A percentile compares a stretch with the other conserved stretches of the same genome.
These are phyloP conservation scores for Lamprologus ornatipinnis DNA, from an alignment of 2,113 vertebrate species.

Conservation along the genomic window DNA sequence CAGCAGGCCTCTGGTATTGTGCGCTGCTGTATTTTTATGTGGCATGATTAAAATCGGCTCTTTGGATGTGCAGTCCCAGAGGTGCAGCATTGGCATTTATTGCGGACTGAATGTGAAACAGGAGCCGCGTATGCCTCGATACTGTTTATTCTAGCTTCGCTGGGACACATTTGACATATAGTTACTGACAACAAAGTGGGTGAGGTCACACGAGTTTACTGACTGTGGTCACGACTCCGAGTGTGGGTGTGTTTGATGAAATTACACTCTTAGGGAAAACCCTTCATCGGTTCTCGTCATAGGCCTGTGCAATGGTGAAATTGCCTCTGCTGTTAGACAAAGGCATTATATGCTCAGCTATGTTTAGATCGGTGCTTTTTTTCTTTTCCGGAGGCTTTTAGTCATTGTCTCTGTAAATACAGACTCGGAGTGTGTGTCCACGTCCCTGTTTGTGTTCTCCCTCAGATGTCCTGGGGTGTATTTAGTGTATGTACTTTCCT, in stretches of 20 bases:
- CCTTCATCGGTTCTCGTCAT: conserved; percentile 16
- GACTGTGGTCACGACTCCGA: neutral
- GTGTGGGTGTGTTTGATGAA: neutral
- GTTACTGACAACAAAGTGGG: conserved; percentile 9
- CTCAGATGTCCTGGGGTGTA: neutral
- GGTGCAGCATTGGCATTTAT: conserved; percentile 26
- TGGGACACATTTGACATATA: conserved; percentile 11
- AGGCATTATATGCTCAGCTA: conserved; percentile 23
- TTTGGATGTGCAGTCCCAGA: conserved; percentile 14
- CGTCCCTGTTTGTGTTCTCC: neutral
- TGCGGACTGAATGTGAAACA: conserved; percentile 7
- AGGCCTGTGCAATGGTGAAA: conserved; percentile 18
- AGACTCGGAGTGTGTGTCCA: neutral
- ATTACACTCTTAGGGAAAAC: conserved; percentile 19
- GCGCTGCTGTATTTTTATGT: conserved; percentile 23
- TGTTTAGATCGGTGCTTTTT: conserved; percentile 34
- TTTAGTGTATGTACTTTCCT: neutral
- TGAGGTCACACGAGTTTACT: conserved; percentile 30
- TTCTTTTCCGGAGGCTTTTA: conserved; percentile 2
- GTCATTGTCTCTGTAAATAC: conserved; percentile 18
- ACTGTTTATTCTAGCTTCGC: conserved; percentile 19
- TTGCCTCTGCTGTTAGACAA: conserved; percentile 27
- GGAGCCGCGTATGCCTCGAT: neutral
- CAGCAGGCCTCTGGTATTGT: neutral
- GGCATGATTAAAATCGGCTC: conserved; percentile 23